Evolutionary conservation across 2,888 invertebrate species (phyloP).

Genomic region (Thecophora atra): DNA sequence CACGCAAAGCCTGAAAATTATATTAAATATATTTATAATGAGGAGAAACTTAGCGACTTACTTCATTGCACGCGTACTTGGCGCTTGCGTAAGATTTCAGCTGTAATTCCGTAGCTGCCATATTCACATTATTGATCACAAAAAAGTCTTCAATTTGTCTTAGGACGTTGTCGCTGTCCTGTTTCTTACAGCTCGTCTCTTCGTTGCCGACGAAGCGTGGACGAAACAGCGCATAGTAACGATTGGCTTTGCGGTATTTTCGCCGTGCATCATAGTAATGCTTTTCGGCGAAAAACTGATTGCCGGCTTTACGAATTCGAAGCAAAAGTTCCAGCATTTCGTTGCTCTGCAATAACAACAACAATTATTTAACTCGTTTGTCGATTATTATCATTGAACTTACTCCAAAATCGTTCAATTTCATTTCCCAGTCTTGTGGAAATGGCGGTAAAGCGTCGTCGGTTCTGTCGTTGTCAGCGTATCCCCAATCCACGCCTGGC

Average conservation of each 20-base stretch:
- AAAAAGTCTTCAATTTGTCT: conserved; percentile 59
- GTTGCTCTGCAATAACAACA: too few species aligned
- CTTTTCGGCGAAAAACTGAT: conserved; percentile 72
- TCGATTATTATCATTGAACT: not conserved
- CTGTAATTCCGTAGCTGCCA: conserved; percentile 79
- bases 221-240: conserved; percentile 71
- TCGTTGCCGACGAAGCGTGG: conserved; percentile 56
- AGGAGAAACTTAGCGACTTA: conserved; percentile 15
- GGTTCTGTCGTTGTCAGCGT: conserved; percentile 76
- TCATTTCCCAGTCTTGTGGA: conserved; percentile 76
- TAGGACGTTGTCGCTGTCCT: conserved; percentile 54
- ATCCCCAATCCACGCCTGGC: conserved; percentile 72
- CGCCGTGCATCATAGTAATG: conserved; percentile 74
- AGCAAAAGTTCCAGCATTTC: conserved; percentile 69
- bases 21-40: conserved; percentile 26
- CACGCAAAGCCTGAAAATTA: conserved; percentile 57
- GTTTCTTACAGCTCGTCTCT: conserved; percentile 45
- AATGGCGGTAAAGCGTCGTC: conserved; percentile 78
- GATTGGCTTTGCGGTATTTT: conserved; percentile 82
- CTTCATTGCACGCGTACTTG: conserved; percentile 74
- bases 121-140: conserved; percentile 73
- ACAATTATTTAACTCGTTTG: too few species aligned
- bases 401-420: conserved; percentile 52
- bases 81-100: conserved; percentile 72
- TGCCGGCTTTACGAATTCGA: conserved; percentile 77